phyloP scores from a whole-genome alignment of 2,797 vertebrate species.

The Manis pentadactyla region DNA sequence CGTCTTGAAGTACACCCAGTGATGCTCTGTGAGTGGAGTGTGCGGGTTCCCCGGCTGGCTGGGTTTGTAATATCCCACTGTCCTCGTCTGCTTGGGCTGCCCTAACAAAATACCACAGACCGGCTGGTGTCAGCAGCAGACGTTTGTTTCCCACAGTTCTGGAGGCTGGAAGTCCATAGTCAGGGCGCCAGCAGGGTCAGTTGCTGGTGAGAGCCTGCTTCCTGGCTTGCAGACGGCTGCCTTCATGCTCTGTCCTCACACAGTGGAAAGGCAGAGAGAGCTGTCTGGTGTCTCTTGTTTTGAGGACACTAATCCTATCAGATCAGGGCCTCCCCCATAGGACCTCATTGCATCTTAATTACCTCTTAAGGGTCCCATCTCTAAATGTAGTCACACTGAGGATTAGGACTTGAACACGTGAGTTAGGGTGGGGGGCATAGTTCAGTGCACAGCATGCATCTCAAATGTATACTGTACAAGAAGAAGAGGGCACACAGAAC shows the following conservation, averaged over 20 bases:
- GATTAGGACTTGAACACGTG: not conserved
- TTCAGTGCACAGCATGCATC: not conserved
- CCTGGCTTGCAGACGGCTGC: not conserved
- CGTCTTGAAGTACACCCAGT: not conserved
- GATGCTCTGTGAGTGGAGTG: not conserved
- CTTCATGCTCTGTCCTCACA: not conserved
- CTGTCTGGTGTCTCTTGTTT: not conserved
- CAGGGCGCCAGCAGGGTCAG: accelerated
- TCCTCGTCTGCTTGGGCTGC: not conserved
- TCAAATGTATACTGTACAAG: not conserved
- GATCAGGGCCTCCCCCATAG: not conserved
- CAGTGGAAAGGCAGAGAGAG: not conserved
- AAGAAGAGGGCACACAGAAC: not conserved
- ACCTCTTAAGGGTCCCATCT: not conserved
- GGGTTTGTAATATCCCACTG: not conserved
- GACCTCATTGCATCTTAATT: not conserved
- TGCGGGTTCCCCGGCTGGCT: not conserved
- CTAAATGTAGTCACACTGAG: not conserved
- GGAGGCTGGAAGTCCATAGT: not conserved
- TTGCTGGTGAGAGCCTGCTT: not conserved
- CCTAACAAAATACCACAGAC: not conserved
- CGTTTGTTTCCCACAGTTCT: not conserved
- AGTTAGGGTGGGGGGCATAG: no score
- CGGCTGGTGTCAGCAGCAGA: not conserved
- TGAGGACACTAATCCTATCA: not conserved